phyloP scores from a whole-genome alignment of 2,113 vertebrate genomes.

The Prolemur simus region DNA sequence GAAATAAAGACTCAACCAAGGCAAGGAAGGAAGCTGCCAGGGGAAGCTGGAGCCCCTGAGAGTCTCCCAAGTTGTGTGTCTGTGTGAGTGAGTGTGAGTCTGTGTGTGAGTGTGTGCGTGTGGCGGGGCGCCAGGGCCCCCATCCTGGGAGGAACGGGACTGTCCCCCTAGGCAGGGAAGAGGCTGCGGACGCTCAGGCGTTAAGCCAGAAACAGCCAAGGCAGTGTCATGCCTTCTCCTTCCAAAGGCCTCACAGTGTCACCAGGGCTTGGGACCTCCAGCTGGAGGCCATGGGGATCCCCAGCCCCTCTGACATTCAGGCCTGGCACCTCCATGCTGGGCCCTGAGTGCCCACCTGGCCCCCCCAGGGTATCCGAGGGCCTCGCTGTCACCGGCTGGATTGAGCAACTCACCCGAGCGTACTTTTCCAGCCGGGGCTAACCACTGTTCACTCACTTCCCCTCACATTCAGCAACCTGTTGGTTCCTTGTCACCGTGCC shows the following conservation, averaged over 20 bases:
- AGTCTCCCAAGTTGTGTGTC: no score
- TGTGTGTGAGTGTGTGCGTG: no score
- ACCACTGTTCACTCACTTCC: conserved; percentile 10
- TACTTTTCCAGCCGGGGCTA: background rate
- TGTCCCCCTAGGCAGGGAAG: background rate
- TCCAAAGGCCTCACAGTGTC: background rate
- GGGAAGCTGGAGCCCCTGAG: background rate
- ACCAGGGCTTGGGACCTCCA: no score
- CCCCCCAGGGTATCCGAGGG: background rate
- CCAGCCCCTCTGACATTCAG: background rate
- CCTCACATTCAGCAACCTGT: background rate
- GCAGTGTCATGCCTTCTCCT: background rate
- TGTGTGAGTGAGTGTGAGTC: no score
- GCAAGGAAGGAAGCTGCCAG: background rate
- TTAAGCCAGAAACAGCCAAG: background rate
- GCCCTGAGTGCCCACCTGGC: background rate
- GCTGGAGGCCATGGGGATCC: accelerated
- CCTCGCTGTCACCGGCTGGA: background rate
- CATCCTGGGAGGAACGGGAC: background rate
- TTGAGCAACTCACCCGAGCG: background rate
- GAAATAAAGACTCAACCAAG: background rate
- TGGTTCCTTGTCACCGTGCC: background rate
- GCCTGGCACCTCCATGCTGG: background rate
- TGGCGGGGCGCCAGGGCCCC: background rate
- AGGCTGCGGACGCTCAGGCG: background rate